Evolutionary conservation across 2,888 invertebrate species (phyloP), one percentile per base, ranked within the genome.

Genomic region (Nomada hirtipes): DNA sequence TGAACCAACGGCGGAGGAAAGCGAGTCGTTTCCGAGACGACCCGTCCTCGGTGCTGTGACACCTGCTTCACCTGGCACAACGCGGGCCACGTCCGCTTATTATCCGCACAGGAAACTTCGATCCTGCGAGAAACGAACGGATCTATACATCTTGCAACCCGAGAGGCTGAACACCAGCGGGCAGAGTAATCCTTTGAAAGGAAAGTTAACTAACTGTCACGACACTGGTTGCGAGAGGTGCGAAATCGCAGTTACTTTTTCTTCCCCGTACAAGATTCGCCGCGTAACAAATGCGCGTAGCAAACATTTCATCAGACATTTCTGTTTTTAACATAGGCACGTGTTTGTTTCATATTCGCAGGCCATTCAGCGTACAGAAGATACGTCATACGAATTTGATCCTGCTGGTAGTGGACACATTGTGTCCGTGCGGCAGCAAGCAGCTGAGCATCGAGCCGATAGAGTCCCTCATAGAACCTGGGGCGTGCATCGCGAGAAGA

Each of bases 311-410:
- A 36, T 36, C 36, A 7, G 36, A 7, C 36, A 36, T 36, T 36
- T 36, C 36, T 36, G 36, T 36, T 36, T 13, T 18, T 18, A n/a
- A 15, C 18, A 9, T 36, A 20, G 4, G 10, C 4, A 1, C 4
- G 36, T 52, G 4, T 53, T 36, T 50, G 1, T 4, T 15, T n/a
- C 44, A 3, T 20, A 61, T 83, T 90, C 86, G 1, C 94, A 97
- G 98, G 91, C 98, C 98, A 42, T 98, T 98, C 94, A 98, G 98
- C 94, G 98, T 98, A 75, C 98, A 98, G 92, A 98, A 98, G 94
- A 97, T 98, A 91, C 97, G 97, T 67, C 97, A 97, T 93, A 98
- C 98, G 92, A 98, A 98, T 95, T 94, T 98, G 89, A 97, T 98
- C 90, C 94, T 98, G 85, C 95, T 98, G 84, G 98, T 98, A 85